Percentiles rank a stretch among this genome's conserved stretches.
phyloP scores from a whole-genome alignment of 2,888 invertebrate species.

The Dexiosoma caninum region DNA sequence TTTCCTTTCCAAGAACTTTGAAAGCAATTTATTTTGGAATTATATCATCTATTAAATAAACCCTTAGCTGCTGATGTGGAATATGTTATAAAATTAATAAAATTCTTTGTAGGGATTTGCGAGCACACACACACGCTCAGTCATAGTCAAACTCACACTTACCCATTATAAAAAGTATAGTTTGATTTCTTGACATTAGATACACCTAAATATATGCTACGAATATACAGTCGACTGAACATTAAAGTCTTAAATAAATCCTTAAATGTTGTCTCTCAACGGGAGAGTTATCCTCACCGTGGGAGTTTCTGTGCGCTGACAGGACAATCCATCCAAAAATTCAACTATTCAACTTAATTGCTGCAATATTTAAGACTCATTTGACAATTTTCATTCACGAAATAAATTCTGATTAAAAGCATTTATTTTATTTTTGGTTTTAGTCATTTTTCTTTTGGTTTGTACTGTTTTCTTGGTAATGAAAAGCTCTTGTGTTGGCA shows the following conservation, averaged over 20 bases:
- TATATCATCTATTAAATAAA: not conserved
- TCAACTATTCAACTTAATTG: conserved; percentile 16
- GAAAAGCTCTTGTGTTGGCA: too few species aligned
- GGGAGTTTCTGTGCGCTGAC: not conserved
- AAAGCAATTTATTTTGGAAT: not conserved
- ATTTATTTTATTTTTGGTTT: not conserved
- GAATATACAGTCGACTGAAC: not conserved
- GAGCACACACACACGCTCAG: not conserved
- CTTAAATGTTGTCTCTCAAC: not conserved
- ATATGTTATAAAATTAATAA: conserved; percentile 25
- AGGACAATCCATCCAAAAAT: not conserved
- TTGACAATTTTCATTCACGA: conserved; percentile 2
- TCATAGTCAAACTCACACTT: not conserved
- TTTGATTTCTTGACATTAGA: not conserved
- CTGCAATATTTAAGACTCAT: conserved; percentile 1
- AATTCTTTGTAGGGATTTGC: conserved; percentile 5
- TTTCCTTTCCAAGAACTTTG: not conserved
- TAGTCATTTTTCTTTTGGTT: not conserved
- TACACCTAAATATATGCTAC: not conserved
- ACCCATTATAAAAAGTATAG: not conserved
- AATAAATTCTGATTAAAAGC: not conserved
- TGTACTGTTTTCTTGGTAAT: not conserved
- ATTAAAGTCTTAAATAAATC: not conserved
- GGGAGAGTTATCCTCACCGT: not conserved
- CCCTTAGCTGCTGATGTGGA: conserved; percentile 2